A percentile compares a stretch with the other conserved stretches of the same genome.
These are phyloP conservation scores for Eulemur rubriventer DNA, from an alignment of 2,797 vertebrate genomes.

Conservation along the genomic window DNA sequence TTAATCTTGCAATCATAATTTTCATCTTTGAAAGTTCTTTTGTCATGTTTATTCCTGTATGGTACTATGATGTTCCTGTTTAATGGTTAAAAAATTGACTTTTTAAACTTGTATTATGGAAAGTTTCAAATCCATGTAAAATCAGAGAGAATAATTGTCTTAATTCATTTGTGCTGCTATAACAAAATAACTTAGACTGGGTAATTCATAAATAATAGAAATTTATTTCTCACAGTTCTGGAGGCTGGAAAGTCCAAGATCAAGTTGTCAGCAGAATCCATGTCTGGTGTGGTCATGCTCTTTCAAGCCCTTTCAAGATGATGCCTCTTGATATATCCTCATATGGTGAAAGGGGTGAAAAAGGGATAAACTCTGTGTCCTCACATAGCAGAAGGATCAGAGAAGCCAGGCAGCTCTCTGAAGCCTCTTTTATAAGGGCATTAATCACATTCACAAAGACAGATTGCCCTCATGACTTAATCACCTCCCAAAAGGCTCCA, in stretches of 20 bases:
- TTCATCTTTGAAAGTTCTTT: neutral
- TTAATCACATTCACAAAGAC: neutral
- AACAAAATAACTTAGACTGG: neutral
- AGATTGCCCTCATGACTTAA: neutral
- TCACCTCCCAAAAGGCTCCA: neutral
- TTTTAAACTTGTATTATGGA: neutral
- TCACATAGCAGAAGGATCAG: neutral
- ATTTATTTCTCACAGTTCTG: neutral
- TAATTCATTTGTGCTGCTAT: neutral
- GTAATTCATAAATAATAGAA: neutral
- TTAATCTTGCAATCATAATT: neutral
- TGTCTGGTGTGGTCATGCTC: neutral
- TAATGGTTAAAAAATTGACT: neutral
- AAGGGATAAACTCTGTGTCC: neutral
- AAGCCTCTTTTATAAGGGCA: neutral
- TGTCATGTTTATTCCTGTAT: neutral
- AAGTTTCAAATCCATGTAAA: neutral
- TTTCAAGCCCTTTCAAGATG: neutral
- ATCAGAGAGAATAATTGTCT: neutral
- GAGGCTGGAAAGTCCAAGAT: neutral
- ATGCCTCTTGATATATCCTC: neutral
- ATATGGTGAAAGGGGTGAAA: neutral
- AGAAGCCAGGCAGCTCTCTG: neutral
- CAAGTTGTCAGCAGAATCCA: neutral
- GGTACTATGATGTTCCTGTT: neutral